These are phyloP conservation scores for Malacosoma neustria DNA, from an alignment of 2,888 invertebrate genomes.

Conservation along the genomic window DNA sequence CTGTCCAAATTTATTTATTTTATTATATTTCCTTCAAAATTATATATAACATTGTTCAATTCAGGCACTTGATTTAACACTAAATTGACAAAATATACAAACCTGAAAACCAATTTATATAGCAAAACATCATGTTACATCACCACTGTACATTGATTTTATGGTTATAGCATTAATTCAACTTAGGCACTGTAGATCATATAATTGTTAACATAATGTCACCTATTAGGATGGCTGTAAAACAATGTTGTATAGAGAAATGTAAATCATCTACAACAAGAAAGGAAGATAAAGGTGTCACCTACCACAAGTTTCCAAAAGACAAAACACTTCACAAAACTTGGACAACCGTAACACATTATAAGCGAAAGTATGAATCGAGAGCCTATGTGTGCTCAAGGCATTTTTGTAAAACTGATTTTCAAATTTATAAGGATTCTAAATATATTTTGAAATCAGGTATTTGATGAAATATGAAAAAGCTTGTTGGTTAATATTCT, in stretches of 20 bases:
- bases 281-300: constrained; percentile 79
- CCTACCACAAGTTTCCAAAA: constrained; percentile 84
- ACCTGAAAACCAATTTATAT: no score
- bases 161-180: no score
- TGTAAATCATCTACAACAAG: constrained; percentile 78
- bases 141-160: no score
- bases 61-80: no score
- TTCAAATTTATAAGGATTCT: constrained; percentile 79
- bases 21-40: no score
- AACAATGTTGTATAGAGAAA: constrained; percentile 77
- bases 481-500: constrained; percentile 17
- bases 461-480: constrained; percentile 25
- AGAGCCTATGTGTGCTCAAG: constrained; percentile 82
- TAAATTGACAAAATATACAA: no score
- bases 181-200: not conserved
- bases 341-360: constrained; percentile 80
- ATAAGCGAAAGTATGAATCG: constrained; percentile 58
- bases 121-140: no score
- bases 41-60: no score
- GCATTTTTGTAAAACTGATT: constrained; percentile 83
- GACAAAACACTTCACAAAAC: constrained; percentile 73
- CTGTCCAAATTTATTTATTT: no score
- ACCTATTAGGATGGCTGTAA: constrained; percentile 70
- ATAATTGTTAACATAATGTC: not conserved
- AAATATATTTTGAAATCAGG: constrained; percentile 81